Percentiles rank a stretch among this genome's conserved stretches.
These are phyloP conservation scores for Eretmochelys imbricata DNA, from an alignment of 2,113 vertebrate species.

Conservation along the genomic window DNA sequence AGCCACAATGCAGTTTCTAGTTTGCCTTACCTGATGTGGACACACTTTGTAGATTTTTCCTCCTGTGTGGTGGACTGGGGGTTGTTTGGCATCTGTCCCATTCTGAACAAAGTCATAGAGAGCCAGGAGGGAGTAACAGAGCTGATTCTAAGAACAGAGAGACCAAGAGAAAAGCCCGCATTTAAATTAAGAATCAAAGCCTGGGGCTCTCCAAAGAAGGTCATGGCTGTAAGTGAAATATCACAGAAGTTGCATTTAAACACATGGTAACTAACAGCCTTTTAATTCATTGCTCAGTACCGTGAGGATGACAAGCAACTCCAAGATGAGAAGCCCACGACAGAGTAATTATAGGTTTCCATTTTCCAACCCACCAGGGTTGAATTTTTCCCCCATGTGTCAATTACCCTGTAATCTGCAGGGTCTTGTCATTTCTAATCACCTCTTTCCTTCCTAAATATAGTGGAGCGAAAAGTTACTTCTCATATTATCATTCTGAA, in stretches of 20 bases:
- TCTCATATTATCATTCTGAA: not conserved
- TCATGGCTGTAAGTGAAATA: not conserved
- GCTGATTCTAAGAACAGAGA: constrained; percentile 82
- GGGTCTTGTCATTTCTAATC: not conserved
- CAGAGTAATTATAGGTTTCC: constrained; percentile 54
- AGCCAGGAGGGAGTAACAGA: constrained; percentile 86
- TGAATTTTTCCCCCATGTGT: constrained; percentile 27
- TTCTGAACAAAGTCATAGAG: constrained; percentile 90
- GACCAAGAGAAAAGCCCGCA: constrained; percentile 19
- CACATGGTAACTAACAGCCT: not conserved
- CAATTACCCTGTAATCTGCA: constrained; percentile 50
- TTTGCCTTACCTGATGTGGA: constrained; percentile 91
- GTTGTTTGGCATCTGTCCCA: constrained; percentile 80
- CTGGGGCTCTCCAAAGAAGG: not conserved
- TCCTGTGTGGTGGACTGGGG: constrained; percentile 86
- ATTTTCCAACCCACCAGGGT: constrained; percentile 40
- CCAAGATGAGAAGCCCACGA: not conserved
- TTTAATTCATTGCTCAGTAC: constrained; percentile 14
- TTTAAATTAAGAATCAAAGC: not conserved
- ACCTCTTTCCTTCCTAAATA: not conserved
- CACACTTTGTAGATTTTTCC: constrained; percentile 95
- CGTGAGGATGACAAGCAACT: constrained; percentile 9
- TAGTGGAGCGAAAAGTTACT: constrained; percentile 20
- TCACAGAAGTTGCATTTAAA: constrained; percentile 6
- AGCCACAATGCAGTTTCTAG: not conserved